These are phyloP conservation scores for Hydrochoerus hydrochaeris DNA, from an alignment of 2,113 vertebrate genomes.

Conservation along the genomic window DNA sequence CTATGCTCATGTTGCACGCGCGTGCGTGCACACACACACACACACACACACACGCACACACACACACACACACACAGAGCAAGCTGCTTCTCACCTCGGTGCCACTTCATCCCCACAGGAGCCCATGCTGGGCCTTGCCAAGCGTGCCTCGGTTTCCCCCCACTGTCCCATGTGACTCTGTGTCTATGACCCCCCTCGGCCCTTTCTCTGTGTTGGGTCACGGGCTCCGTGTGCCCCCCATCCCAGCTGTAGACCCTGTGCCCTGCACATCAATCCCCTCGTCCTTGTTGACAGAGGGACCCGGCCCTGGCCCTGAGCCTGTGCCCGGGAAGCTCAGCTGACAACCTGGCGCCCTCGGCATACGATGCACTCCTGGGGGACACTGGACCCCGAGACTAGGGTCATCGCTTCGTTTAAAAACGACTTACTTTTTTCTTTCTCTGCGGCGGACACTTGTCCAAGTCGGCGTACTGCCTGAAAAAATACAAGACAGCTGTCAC, in stretches of 20 bases:
- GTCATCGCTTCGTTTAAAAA: not conserved
- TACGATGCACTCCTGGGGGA: too few relatives aligned
- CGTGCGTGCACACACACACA: not conserved
- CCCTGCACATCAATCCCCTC: too few relatives aligned
- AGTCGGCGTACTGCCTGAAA: conserved; percentile 64
- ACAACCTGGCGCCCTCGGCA: fast-evolving
- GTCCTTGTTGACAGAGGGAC: not conserved
- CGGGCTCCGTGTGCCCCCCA: not conserved
- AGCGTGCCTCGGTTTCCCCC: not conserved
- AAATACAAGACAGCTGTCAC: conserved; percentile 3
- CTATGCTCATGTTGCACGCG: not conserved
- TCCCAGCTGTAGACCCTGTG: not conserved
- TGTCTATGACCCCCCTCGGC: fast-evolving
- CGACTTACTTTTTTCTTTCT: conserved; percentile 53
- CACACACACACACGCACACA: not conserved
- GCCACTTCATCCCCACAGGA: not conserved
- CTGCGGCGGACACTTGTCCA: not conserved
- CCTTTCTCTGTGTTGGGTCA: fast-evolving
- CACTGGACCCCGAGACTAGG: fast-evolving
- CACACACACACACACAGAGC: not conserved
- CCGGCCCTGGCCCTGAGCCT: not conserved
- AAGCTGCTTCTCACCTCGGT: not conserved
- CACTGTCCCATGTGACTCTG: fast-evolving
- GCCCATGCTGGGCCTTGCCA: not conserved
- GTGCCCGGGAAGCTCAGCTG: fast-evolving